phyloP scores from a whole-genome alignment of 2,113 vertebrate genomes.

The Puffinus mauretanicus region DNA sequence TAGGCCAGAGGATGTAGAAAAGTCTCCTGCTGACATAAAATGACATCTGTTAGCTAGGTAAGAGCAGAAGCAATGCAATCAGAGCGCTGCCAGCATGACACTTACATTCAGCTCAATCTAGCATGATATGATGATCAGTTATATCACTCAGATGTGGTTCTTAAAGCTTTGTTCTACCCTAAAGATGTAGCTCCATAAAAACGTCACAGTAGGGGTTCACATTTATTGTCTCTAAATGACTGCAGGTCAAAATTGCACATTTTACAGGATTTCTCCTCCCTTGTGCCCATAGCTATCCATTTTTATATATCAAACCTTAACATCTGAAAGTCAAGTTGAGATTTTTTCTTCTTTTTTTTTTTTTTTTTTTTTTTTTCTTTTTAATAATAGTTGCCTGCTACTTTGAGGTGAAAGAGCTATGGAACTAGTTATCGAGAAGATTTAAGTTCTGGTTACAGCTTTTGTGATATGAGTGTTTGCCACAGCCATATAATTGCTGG shows the following conservation, averaged over 20 bases:
- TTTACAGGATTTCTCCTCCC: background rate
- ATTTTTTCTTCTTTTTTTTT: too few species aligned
- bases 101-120: background rate
- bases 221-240: background rate
- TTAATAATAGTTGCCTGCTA: accelerated
- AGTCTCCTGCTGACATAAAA: constrained; percentile 35
- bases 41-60: constrained; percentile 12
- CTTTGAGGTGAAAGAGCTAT: background rate
- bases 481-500: background rate
- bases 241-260: background rate
- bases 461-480: background rate
- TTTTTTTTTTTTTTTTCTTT: background rate
- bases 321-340: background rate
- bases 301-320: background rate
- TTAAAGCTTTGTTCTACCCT: background rate
- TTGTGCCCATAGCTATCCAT: background rate
- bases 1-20: constrained; percentile 2
- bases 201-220: background rate
- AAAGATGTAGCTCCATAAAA: background rate
- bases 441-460: background rate
- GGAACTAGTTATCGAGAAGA: background rate
- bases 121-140: background rate
- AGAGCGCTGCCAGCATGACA: background rate
- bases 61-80: background rate
- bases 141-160: background rate